Evolutionary conservation across 2,797 vertebrate species (phyloP), one percentile per base, ranked within the genome.

Genomic region (Rhadinocentrus ornatus): DNA sequence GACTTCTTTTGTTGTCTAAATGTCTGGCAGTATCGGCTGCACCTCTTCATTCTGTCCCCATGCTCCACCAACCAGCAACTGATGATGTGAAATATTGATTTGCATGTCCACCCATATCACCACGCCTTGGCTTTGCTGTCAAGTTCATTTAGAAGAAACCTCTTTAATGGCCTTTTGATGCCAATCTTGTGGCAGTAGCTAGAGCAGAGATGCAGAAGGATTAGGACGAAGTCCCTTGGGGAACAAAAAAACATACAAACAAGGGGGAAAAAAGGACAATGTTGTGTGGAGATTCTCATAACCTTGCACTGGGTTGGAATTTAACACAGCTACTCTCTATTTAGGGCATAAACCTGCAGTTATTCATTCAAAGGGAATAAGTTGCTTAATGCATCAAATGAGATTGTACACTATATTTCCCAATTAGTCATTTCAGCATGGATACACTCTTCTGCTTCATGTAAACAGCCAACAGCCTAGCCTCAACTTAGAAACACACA

Each of bases 71-170:
- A 84, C 81, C 79, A 73, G 76, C 27, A 82, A 80, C 81, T 91
- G 91, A 89, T 82, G 89, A 91, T 90, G 89, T 94, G 84, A 94
- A 93, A 94, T 94, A 94, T 94, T 93, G 94, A 94, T 94, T 94
- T 89, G 84, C 89, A 89, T 91, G 91, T 94, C 92, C 90, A 87
- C 81, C 90, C 87, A 71, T 83, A 90, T 93, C 89, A 92, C 88
- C 85, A 86, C 67, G 84, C 88, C 85, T 82, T 73, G 85, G 81
- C 89, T 89, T 87, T 62, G 77, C 91, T 94, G 92, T 93, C 92
- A 89, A 75, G 81, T 91, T 89, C 82, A 85, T 93, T 94, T 93
- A 93, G 80, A 85, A 68, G 84, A 73, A 69, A 77, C 66, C 68
- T 68, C 69, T 76, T 90, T 86, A 86, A 89, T 83, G 75, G 84